phyloP scores from a whole-genome alignment of 2,888 invertebrate species.

The Campaea margaritaria region DNA sequence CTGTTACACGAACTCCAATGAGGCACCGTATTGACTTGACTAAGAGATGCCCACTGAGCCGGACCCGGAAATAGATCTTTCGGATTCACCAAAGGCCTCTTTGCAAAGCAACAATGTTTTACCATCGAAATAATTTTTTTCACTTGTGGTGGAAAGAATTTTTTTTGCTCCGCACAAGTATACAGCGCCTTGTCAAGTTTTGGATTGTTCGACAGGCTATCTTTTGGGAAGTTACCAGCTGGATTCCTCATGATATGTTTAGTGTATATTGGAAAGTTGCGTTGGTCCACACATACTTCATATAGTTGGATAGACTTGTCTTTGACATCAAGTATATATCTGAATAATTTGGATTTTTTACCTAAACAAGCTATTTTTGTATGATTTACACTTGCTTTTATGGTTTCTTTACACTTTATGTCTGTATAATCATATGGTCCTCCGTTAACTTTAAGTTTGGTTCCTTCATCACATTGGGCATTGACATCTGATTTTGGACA shows the following conservation, averaged over 20 bases:
- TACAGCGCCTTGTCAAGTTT: slow-evolving; percentile 54
- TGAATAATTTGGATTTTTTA: too few species aligned
- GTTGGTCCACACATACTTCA: slow-evolving; percentile 55
- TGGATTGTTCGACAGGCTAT: slow-evolving; percentile 2
- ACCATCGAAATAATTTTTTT: slow-evolving; percentile 2
- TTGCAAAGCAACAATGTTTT: slow-evolving; percentile 58
- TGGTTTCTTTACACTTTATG: too few species aligned
- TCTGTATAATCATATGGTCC: too few species aligned
- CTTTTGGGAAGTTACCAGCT: too few species aligned
- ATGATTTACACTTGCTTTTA: too few species aligned
- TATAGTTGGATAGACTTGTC: slow-evolving; percentile 47
- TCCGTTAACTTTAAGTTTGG: too few species aligned
- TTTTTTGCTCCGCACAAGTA: slow-evolving; percentile 49
- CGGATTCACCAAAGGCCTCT: slow-evolving; percentile 59
- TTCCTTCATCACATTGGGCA: too few species aligned
- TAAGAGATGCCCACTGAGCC: slow-evolving; percentile 53
- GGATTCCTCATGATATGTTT: slow-evolving; percentile 41
- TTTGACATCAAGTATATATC: too few species aligned
- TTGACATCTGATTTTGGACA: too few species aligned
- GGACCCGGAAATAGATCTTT: slow-evolving; percentile 59
- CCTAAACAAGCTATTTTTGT: too few species aligned
- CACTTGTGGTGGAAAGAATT: slow-evolving; percentile 32
- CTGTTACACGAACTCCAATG: slow-evolving; percentile 64
- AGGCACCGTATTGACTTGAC: slow-evolving; percentile 60
- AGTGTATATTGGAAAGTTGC: slow-evolving; percentile 52